These are phyloP conservation scores for Micoletzkya japonica DNA, from an alignment of 2,888 invertebrate species.

Conservation along the genomic window DNA sequence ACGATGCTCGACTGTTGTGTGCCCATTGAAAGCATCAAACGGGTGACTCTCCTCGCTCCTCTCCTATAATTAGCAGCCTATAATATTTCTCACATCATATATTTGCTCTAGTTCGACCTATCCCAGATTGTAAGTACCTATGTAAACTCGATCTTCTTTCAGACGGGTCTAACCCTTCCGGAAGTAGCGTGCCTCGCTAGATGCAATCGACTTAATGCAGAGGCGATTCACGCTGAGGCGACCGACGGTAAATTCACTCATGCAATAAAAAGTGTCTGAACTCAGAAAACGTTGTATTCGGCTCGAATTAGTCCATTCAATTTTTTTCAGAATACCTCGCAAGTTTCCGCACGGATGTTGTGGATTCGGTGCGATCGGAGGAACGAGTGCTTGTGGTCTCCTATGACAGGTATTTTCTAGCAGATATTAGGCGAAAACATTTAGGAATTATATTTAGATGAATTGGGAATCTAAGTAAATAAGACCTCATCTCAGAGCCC, in stretches of 20 bases:
- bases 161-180: conserved; percentile 42
- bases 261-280: too few relatives aligned
- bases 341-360: conserved; percentile 38
- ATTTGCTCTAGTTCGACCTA: too few relatives aligned
- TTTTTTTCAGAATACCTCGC: conserved; percentile 35
- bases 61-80: too few relatives aligned
- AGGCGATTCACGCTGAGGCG: conserved; percentile 36
- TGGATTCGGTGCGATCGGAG: conserved; percentile 41
- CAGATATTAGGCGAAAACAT: too few relatives aligned
- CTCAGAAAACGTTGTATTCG: too few relatives aligned
- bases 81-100: background rate
- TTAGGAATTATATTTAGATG: too few relatives aligned
- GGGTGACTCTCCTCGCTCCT: conserved; percentile 20
- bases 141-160: too few relatives aligned
- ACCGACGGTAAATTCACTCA: conserved; percentile 19
- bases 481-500: too few relatives aligned
- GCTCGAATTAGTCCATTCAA: background rate
- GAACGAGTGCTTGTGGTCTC: conserved; percentile 61
- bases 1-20: conserved; percentile 67
- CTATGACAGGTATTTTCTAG: too few relatives aligned
- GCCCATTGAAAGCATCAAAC: conserved; percentile 58
- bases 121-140: too few relatives aligned
- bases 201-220: conserved; percentile 64
- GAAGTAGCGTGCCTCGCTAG: conserved; percentile 65
- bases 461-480: too few relatives aligned